Evolutionary conservation across 2,888 invertebrate genomes (phyloP), one percentile per base, ranked within the genome.

Genomic region (Megaustenia siamemsis): DNA sequence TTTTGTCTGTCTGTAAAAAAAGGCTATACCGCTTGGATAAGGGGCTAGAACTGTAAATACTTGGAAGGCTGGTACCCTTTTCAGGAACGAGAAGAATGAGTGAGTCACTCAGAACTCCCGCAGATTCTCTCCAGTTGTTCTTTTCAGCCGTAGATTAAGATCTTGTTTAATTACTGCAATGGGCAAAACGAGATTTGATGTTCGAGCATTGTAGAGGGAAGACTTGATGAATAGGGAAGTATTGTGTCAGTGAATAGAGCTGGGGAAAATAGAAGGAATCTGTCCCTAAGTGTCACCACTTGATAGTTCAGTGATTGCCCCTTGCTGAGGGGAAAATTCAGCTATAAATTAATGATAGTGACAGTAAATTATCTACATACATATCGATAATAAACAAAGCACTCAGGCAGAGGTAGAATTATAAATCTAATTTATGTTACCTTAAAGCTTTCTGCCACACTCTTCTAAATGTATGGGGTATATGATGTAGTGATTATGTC

Each of bases 41-140:
- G 56, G 60, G 56, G 77, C 77, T 60, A 60, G 77, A n/a, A 77
- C 38, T 43, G 77, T 77, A 77, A 77, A 77, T 60, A 77, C 77
- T 56, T 6, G 40, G 8, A 45, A 12, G 28, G 60, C 77, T 77
- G 77, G 60, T 60, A 60, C 40, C 40, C 56, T 56, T 77, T 77
- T 77, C 24, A 60, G 24, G 24, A 49, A 60, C 21, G 24, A 24
- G 15, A 60, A 38, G 77, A 60, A 38, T 38, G 38, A 4, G 40
- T 77, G 77, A 77, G 60, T 77, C 77, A 77, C 32, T 35, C 28
- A 12, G 15, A 8, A 5, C 49, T 53, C 43, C 21, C n/a, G 3
- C 53, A 24, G 24, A 15, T 28, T 71, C 71, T 49, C 45, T 32
- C 2, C 32, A 21, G 60, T 56, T 77, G 60, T 38, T 56, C 77